Evolutionary conservation across 2,113 vertebrate genomes (phyloP).

Genomic region (Cyanoramphus novaezelandiae): DNA sequence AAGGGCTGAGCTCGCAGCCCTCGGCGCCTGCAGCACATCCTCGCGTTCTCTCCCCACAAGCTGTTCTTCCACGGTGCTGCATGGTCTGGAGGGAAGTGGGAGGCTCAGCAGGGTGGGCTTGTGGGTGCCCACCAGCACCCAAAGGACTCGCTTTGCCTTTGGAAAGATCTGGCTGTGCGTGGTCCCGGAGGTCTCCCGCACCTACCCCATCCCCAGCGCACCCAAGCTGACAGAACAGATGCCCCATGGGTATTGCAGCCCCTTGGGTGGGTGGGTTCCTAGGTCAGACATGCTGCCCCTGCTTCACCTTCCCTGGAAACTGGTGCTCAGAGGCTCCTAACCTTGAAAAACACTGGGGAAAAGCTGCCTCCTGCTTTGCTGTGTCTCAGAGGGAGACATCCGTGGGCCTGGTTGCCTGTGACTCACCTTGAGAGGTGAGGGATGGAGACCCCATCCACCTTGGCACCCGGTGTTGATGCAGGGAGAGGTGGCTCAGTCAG

Average conservation of each 20-base stretch:
- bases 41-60: not conserved
- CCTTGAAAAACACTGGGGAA: rapidly evolving
- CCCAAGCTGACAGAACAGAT: rapidly evolving
- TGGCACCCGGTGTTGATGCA: rapidly evolving
- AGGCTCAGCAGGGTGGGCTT: rapidly evolving
- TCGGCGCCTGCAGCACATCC: not conserved
- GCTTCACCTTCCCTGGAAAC: not conserved
- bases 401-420: not conserved
- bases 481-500: not conserved
- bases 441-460: not conserved
- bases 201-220: rapidly evolving
- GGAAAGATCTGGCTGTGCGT: rapidly evolving
- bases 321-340: not conserved
- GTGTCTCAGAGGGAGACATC: not conserved
- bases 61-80: not conserved
- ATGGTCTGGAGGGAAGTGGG: rapidly evolving
- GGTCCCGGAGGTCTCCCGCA: rapidly evolving
- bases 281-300: rapidly evolving
- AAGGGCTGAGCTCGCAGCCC: not conserved
- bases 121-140: not conserved
- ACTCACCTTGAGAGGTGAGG: not conserved
- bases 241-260: not conserved
- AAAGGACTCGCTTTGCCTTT: not conserved
- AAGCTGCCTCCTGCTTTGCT: not conserved
- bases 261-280: not conserved